A percentile compares a stretch with the other conserved stretches of the same genome.
Evolutionary conservation across 2,797 vertebrate genomes (phyloP).

Genomic region (Cygnus olor): DNA sequence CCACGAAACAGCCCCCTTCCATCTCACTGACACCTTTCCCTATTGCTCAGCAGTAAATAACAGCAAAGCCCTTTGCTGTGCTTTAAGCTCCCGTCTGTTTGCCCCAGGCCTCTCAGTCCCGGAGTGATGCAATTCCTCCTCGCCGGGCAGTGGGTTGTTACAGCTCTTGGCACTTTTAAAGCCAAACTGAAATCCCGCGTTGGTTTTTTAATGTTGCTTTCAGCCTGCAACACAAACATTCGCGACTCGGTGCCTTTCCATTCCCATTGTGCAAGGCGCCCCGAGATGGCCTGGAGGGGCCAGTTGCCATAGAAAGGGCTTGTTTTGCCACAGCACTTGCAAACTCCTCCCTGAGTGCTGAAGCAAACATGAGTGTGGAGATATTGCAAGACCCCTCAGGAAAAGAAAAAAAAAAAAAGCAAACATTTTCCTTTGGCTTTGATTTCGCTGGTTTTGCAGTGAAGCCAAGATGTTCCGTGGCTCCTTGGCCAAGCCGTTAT

Average conservation of each 20-base stretch:
- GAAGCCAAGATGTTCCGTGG: not conserved
- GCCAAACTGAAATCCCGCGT: not conserved
- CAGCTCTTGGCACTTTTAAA: not conserved
- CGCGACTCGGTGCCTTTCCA: not conserved
- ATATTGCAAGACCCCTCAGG: not conserved
- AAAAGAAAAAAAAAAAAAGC: not conserved
- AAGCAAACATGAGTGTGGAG: not conserved
- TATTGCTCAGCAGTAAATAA: not conserved
- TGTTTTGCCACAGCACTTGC: not conserved
- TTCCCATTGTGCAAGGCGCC: not conserved
- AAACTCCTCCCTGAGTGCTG: not conserved
- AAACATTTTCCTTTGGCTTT: not conserved
- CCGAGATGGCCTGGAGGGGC: slow-evolving; percentile 1
- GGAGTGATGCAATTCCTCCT: not conserved
- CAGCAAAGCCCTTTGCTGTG: not conserved
- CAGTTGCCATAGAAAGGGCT: not conserved
- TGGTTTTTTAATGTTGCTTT: not conserved
- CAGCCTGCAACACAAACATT: not conserved
- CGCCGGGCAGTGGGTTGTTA: not conserved
- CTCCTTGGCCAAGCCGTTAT: not conserved
- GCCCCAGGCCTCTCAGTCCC: slow-evolving; percentile 1
- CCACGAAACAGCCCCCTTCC: not conserved
- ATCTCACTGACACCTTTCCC: not conserved
- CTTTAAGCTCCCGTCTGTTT: fast-evolving
- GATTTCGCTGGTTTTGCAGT: not conserved